Percentiles rank a stretch among this genome's conserved stretches.
Evolutionary conservation across 2,113 vertebrate species (phyloP).

Genomic region (Hemibagrus wyckioides): DNA sequence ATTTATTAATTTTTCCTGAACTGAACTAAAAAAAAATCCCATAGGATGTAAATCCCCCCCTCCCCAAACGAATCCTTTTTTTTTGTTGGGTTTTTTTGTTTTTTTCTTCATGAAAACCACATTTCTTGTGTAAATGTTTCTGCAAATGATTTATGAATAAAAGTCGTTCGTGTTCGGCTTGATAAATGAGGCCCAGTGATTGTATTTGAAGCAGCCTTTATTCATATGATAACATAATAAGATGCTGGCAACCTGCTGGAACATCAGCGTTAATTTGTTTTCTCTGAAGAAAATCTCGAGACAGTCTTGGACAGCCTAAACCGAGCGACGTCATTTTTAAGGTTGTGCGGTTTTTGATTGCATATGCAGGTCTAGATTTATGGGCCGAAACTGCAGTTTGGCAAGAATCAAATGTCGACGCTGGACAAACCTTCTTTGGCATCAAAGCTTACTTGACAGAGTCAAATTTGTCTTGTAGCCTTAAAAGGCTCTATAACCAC

Average conservation of each 20-base stretch:
- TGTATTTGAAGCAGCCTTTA: slow-evolving; percentile 26
- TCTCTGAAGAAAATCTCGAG: slow-evolving; percentile 23
- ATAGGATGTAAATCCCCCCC: neutral
- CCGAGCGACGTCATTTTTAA: slow-evolving; percentile 7
- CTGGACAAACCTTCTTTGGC: slow-evolving; percentile 2
- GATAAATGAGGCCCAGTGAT: slow-evolving; percentile 20
- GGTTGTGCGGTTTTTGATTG: slow-evolving; percentile 14
- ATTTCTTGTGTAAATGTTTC: slow-evolving; percentile 22
- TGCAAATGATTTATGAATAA: slow-evolving; percentile 25
- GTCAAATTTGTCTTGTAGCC: slow-evolving; percentile 34
- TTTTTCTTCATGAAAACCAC: slow-evolving; percentile 19
- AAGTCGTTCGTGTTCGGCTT: neutral
- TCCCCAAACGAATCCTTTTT: too few species aligned
- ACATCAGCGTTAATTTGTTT: slow-evolving; percentile 12
- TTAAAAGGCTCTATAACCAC: slow-evolving; percentile 24
- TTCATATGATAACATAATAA: slow-evolving; percentile 35
- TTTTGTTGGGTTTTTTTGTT: too few species aligned
- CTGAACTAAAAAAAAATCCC: neutral
- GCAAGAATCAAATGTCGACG: slow-evolving; percentile 8
- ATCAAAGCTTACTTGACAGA: slow-evolving; percentile 37
- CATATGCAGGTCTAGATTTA: neutral
- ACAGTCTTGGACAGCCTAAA: slow-evolving; percentile 4
- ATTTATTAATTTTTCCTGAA: neutral
- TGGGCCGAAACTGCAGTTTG: slow-evolving; percentile 21
- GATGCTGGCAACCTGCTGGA: slow-evolving; percentile 16